Conservation (phyloP, 2,888 invertebrate species). For the Pasiphila rectangulata region DNA sequence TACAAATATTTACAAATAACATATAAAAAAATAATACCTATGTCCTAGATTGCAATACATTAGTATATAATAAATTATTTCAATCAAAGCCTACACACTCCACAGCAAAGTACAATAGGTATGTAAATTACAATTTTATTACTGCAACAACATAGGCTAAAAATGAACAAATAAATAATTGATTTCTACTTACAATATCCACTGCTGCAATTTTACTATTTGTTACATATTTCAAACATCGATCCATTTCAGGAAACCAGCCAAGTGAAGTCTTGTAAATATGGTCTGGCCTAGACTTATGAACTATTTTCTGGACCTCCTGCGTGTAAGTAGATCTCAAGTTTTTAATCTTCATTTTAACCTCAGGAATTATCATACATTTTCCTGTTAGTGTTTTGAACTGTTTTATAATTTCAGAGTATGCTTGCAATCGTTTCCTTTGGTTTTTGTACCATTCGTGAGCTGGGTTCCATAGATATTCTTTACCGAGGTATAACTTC, state of each 20-base stretch:
- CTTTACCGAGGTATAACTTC: slow-evolving; percentile 70
- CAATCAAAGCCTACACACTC: no score
- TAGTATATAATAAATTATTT: no score
- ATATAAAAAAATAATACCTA: no score
- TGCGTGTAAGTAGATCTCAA: slow-evolving; percentile 73
- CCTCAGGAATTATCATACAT: slow-evolving; percentile 55
- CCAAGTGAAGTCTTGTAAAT: slow-evolving; percentile 63
- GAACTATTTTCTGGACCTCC: slow-evolving; percentile 69
- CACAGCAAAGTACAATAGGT: no score
- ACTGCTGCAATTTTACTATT: slow-evolving; percentile 39
- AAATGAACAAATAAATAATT: no score
- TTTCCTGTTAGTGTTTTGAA: slow-evolving; percentile 56
- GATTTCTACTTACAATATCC: slow-evolving; percentile 3
- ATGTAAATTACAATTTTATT: no score
- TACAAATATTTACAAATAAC: no score
- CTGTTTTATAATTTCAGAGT: slow-evolving; percentile 51
- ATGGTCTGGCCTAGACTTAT: slow-evolving; percentile 59
- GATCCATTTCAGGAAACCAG: slow-evolving; percentile 72
- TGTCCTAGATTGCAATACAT: no score
- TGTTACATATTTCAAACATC: slow-evolving; percentile 59
- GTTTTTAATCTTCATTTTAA: slow-evolving; percentile 74
- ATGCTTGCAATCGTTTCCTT: slow-evolving; percentile 61
- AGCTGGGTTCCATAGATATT: slow-evolving; percentile 73
- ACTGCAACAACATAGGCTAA: no score
- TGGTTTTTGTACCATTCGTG: slow-evolving; percentile 64